Base-by-base conservation (phyloP, 1,140 invertebrate genomes). In the Brachionus koreanus region DNA sequence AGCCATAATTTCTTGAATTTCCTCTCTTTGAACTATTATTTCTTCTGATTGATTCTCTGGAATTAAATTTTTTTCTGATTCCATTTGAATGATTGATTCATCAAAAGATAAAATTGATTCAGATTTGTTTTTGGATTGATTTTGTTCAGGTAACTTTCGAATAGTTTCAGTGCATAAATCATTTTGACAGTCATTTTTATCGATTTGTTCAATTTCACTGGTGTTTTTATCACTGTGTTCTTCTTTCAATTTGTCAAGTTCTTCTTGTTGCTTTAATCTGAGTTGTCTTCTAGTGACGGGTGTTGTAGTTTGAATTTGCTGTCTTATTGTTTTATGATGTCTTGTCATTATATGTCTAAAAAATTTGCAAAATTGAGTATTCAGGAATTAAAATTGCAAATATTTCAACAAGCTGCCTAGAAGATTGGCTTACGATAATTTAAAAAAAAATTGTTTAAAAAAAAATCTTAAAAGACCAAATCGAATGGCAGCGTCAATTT, bases 351-450 rank as follows among this genome's bases (percentile, higher is more conserved):
- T 74, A 25, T 72, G 67, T 72, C 67, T 72, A 39, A 72, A 42
- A 42, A 12, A 5, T 19, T 67, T 13, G 12, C 25, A 67, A 67
- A 67, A 35, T 72, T 39, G 35, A 39, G 19, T 72, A 39, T 72
- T 72, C 39, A 39, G 10, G 33, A 37, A 43, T 37, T 39, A 19
- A 74, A 74, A 46, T 74, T 74, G 37, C 39, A 74, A 74, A 74
- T 74, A 46, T 74, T 74, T 74, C 69, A 46, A 43, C 49, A 74
- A 74, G 43, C 23, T 46, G 69, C 69, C 69, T 74, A 74, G 5
- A 46, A 74, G 69, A 74, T 74, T 74, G 69, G 69, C 69, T 74
- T 74, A 72, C 67, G 35, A 72, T 39, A 72, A 42, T 72, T 72
- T 39, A 13, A 72, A 42, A 67, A 69, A 69, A 69, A 39, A 19